Base-by-base conservation (phyloP, 2,888 invertebrate species). In the Mesoligia furuncula region DNA sequence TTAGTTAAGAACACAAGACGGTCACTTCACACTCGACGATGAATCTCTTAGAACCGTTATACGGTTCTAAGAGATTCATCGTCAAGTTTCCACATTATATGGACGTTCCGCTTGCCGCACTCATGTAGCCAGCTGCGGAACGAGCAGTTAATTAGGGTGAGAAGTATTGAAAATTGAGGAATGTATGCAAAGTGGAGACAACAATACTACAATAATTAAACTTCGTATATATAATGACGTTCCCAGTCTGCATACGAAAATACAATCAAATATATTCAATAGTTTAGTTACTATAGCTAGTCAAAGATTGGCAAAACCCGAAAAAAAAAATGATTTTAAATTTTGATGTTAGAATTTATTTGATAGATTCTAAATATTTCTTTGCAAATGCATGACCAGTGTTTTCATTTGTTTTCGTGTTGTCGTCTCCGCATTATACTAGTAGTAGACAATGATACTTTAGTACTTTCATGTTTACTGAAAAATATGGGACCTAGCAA, bases 31-130 rank as follows among this genome's bases (percentile, higher is more conserved):
- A 57, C n/a, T n/a, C n/a, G n/a, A n/a, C n/a, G n/a, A n/a, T n/a
- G n/a, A n/a, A n/a, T n/a, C n/a, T n/a, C n/a, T n/a, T n/a, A n/a
- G n/a, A n/a, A n/a, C n/a, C n/a, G n/a, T n/a, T n/a, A n/a, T n/a
- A 85, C 85, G 84, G 87, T 80, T 31, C 64, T 57, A n/a, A 27
- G 51, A 83, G 77, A 83, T 83, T 68, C 75, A 86, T 86, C 77
- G 45, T 81, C 69, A 77, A 77, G 84, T 75, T 87, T 72, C 76
- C 71, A 75, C 76, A 68, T 77, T 67, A 67, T 80, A 73, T 79
- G 79, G 75, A 84, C 90, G 90, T 91, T 85, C 88, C 89, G 91
- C 88, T 88, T 39, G 31, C 61, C n/a, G 84, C 75, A 42, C 80
- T 80, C 67, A 76, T 70, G 81, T 74, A 61, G 31, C 75, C 64